Base-by-base conservation (phyloP, 2,888 invertebrate species). In the Cerceris ruficornis region DNA sequence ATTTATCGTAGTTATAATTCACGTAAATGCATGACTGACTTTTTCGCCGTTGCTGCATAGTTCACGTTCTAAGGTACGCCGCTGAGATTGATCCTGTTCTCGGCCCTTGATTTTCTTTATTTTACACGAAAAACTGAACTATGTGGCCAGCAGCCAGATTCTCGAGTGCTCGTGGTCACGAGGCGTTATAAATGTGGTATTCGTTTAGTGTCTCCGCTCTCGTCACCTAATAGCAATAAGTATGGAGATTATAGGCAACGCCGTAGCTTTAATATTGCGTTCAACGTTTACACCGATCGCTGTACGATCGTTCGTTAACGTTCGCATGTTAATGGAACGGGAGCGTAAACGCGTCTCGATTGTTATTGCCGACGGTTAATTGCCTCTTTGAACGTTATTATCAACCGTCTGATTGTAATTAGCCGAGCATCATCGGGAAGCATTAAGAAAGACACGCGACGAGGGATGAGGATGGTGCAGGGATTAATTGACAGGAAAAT, bases 101-200 rank as follows among this genome's bases (percentile, higher is more conserved):
- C 14, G 49, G 49, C 52, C n/a, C n/a, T 75, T 55, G 7, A 55
- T 60, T 62, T 69, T 50, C 75, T 70, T 39, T 49, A 49, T 68
- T 73, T 70, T 15, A 15, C 54, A 46, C 15, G 50, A 46, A 57
- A 69, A 54, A 5, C 13, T 57, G 43, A 76, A 66, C 69, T 81
- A 82, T 75, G 72, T 84, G 81, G 81, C 81, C 42, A 5, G 13
- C 39, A 50, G 82, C 77, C 82, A 84, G 69, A 78, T 77, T 83
- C 49, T 14, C 66, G 67, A 72, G 57, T 64, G 55, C 49, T 59
- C 49, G 55, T 58, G 64, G 28, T 61, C 65, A 50, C 15, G 52
- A 17, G n/a, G 28, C n/a, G 69, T 82, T 84, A 77, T 77, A 77
- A 78, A 78, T 62, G 72, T 55, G 72, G 74, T 43, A 75, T 77